Evolutionary conservation across 2,888 invertebrate genomes (phyloP), one percentile per base, ranked within the genome.

Genomic region (Choreutis nemorana): DNA sequence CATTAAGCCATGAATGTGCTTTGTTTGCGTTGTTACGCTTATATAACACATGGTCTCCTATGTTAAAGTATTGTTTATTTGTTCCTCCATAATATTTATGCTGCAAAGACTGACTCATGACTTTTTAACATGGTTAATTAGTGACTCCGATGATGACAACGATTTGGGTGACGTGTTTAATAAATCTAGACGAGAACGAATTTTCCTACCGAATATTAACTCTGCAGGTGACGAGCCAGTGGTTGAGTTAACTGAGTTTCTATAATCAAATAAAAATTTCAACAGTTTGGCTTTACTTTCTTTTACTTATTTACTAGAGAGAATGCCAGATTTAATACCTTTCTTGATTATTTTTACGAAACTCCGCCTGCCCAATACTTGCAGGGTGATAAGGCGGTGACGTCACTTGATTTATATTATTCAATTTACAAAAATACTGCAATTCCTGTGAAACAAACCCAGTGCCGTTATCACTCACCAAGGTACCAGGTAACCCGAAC

Each of bases 201-300:
- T 14, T 24, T 29, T 14, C 1, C 30, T 37, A 2, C 42, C 37
- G 18, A 29, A 40, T 1, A 40, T 31, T n/a, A 42, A 9, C 13
- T 44, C 27, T 1, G 44, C 42, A 1, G 42, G 44, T 2, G 41
- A 41, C 5, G 14, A 16, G n/a, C 28, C 39, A 3, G 41, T 44
- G 26, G 32, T 35, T 2, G 24, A 18, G 12, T 34, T 30, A 6
- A 14, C 7, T 4, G 32, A 35, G 12, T 32, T 32, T 1, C 35
- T 14, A 22, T 35, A 32, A 14, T 32, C 23, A 11, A 31, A 32
- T 15, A 31, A 20, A 13, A 23, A 31, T 27, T 31, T 26, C 15
- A 27, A 11, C 10, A 35, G 5, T 5, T 18, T 5, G 5, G 8
- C 8, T 18, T 18, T 5, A 6, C 4, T 8, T 8, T 18, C 18